phyloP scores from a whole-genome alignment of 2,797 vertebrate genomes.

The Merluccius polli region DNA sequence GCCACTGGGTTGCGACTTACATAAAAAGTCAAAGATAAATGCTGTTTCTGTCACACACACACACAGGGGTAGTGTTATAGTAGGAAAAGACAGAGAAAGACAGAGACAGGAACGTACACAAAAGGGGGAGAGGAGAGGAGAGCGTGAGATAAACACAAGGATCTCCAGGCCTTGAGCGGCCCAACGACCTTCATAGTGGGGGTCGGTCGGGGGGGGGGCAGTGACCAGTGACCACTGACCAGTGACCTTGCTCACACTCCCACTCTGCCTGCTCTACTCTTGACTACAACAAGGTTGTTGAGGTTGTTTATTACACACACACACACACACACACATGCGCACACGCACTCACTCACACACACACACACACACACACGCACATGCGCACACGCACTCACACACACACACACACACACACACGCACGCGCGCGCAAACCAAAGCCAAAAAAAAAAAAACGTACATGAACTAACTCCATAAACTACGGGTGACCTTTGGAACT shows the following conservation, averaged over 20 bases:
- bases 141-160: neutral
- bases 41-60: neutral
- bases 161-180: neutral
- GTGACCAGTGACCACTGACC: conserved; percentile 19
- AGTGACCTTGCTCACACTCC: conserved; percentile 52
- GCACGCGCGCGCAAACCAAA: neutral
- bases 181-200: conserved; percentile 8
- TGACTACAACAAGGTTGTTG: conserved; percentile 56
- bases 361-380: neutral
- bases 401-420: neutral
- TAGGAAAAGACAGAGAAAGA: neutral
- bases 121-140: neutral
- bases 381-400: neutral
- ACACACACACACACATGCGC: neutral
- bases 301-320: conserved; percentile 41
- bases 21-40: neutral
- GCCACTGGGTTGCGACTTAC: neutral
- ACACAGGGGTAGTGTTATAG: neutral
- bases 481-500: conserved; percentile 7
- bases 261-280: conserved; percentile 19
- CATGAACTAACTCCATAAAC: conserved; percentile 10
- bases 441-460: conserved; percentile 17
- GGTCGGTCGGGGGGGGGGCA: too few species aligned
- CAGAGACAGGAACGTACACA: too few species aligned
- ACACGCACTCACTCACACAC: conserved; percentile 7